These are phyloP conservation scores for Bombylius discolor DNA, from an alignment of 2,888 invertebrate species.

Conservation along the genomic window DNA sequence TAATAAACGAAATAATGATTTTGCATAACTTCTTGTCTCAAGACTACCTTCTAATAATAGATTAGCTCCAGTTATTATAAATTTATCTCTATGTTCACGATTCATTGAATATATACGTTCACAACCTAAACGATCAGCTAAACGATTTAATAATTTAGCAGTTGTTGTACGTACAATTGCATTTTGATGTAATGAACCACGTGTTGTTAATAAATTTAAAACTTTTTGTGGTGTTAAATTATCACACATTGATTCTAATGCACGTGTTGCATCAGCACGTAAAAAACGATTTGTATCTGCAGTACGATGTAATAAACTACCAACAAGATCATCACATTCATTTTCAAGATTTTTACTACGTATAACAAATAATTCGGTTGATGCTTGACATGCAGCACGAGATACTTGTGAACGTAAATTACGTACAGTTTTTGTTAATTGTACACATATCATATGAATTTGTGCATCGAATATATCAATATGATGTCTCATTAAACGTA, in stretches of 20 bases:
- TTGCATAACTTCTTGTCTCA: conserved; percentile 70
- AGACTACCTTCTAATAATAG: conserved; percentile 75
- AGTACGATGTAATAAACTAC: conserved; percentile 69
- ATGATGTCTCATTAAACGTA: conserved; percentile 54
- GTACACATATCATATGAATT: conserved; percentile 56
- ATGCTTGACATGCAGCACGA: conserved; percentile 69
- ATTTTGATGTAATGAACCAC: conserved; percentile 72
- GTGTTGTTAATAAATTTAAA: conserved; percentile 49
- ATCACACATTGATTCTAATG: conserved; percentile 71
- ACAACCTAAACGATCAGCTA: conserved; percentile 62
- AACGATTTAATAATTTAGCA: conserved; percentile 58
- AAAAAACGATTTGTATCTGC: conserved; percentile 92
- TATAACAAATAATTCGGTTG: conserved; percentile 64
- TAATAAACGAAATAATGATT: conserved; percentile 60
- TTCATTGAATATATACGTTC: conserved; percentile 58
- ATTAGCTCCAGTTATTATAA: conserved; percentile 69
- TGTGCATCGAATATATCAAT: conserved; percentile 48
- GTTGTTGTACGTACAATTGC: conserved; percentile 74
- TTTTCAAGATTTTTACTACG: conserved; percentile 46
- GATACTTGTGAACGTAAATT: conserved; percentile 90
- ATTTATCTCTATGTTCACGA: conserved; percentile 63
- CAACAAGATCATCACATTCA: conserved; percentile 77
- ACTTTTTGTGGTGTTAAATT: conserved; percentile 56
- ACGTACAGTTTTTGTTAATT: conserved; percentile 62
- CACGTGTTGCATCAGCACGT: conserved; percentile 66